Base-by-base conservation (phyloP, 2,797 vertebrate genomes). In the Anguilla marmorata region DNA sequence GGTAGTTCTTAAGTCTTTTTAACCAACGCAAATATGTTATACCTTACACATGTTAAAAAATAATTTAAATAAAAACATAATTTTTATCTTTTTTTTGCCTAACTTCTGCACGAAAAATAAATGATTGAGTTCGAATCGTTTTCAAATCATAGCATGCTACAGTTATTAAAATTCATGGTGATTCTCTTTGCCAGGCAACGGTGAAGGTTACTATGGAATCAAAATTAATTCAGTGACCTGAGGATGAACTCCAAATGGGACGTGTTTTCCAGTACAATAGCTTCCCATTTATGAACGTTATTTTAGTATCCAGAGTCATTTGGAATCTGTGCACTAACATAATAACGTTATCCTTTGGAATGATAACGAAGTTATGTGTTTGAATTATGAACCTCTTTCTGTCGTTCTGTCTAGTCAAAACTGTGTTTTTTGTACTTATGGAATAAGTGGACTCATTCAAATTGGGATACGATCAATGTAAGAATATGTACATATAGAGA, bases 141-240 rank as follows among this genome's bases (percentile, higher is more conserved):
- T 72, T 72, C 3, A 30, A 72, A 72, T 72, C 66, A 72, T 63
- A 63, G 58, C 58, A 24, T 9, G 66, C 66, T 72, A 30, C 66
- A 37, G 11, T 30, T 33, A 74, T 74, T 30, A 37, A 74, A 74
- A 74, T 74, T 12, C 30, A 74, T 74, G 72, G 72, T 74, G 72
- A 30, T 72, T 74, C 27, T 74, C 72, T 74, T 30, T 74, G 72
- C 72, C 72, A 33, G 72, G 72, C 72, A 74, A 74, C 72, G 72
- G 72, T 74, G 33, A 30, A 74, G 72, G 72, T 74, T 74, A 74
- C 30, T 12, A 74, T 74, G 72, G 72, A 74, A 74, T 74, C 72
- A 74, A 74, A 74, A 74, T 74, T 33, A 74, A 74, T 74, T 30
- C 72, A 74, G 72, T 74, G 72, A 74, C 72, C 72, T 74, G 4